A percentile compares a stretch with the other conserved stretches of the same genome.
phyloP scores from a whole-genome alignment of 2,888 invertebrate genomes.

The Pharmacophagus antenor region DNA sequence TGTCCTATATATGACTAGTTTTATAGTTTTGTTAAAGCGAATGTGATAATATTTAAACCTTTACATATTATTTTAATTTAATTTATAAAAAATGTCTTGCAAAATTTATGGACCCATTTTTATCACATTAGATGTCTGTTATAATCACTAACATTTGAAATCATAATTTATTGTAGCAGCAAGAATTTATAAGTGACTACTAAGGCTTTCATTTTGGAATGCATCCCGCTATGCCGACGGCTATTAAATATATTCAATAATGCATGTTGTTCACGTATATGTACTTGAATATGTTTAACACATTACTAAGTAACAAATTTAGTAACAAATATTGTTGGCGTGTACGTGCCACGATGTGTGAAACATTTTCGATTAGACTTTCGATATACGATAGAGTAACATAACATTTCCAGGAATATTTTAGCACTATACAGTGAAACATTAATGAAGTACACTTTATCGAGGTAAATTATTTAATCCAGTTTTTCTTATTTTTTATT shows the following conservation, averaged over 20 bases:
- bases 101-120: background rate
- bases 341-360: slow-evolving; percentile 42
- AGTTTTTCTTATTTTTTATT: background rate
- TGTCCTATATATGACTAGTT: no score
- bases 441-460: background rate
- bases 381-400: slow-evolving; percentile 29
- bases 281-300: slow-evolving; percentile 32
- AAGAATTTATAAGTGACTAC: background rate
- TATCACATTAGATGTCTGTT: background rate
- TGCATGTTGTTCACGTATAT: slow-evolving; percentile 34
- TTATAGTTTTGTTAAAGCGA: no score
- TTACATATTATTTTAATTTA: no score
- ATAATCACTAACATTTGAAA: background rate
- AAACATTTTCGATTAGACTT: slow-evolving; percentile 42
- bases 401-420: background rate
- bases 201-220: slow-evolving; percentile 9
- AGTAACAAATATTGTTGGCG: slow-evolving; percentile 28
- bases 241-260: slow-evolving; percentile 10
- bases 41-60: no score
- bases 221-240: slow-evolving; percentile 19
- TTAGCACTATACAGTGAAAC: background rate
- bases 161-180: background rate
- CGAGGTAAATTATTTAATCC: background rate
- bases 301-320: slow-evolving; percentile 38
- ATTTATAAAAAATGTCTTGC: background rate